Conservation (phyloP, 2,113 vertebrate genomes). For the Hyperopisus bebe region DNA sequence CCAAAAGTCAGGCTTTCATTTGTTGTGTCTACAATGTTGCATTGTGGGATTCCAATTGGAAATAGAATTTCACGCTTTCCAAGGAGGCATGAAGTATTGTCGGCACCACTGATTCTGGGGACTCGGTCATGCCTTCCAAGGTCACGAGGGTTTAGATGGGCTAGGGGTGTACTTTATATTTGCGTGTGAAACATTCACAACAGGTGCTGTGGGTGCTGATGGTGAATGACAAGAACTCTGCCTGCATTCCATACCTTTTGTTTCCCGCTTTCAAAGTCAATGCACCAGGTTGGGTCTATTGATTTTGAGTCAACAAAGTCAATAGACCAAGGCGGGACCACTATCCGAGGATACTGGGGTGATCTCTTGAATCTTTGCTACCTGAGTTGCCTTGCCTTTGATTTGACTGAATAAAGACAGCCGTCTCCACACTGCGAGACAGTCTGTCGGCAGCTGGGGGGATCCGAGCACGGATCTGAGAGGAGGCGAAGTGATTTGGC, state of each 20-base stretch:
- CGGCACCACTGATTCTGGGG: not conserved
- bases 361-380: not conserved
- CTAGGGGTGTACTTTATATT: not conserved
- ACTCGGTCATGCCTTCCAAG: not conserved
- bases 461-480: not conserved
- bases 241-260: slow-evolving; percentile 20
- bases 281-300: not conserved
- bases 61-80: slow-evolving; percentile 49
- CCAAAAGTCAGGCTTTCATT: slow-evolving; percentile 34
- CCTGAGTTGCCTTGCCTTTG: not conserved
- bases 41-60: slow-evolving; percentile 33
- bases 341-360: not conserved
- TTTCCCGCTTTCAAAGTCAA: not conserved
- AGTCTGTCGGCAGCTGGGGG: not conserved
- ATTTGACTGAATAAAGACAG: not conserved
- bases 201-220: not conserved
- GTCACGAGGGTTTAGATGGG: not conserved
- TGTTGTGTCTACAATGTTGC: slow-evolving; percentile 38
- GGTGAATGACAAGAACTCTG: not conserved
- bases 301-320: not conserved
- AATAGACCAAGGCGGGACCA: not conserved
- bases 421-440: not conserved
- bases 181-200: not conserved
- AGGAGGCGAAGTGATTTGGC: not conserved
- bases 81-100: slow-evolving; percentile 34